These are phyloP conservation scores for Caenorhabditis doughertyi DNA, from an alignment of 2,888 invertebrate genomes.

Conservation along the genomic window DNA sequence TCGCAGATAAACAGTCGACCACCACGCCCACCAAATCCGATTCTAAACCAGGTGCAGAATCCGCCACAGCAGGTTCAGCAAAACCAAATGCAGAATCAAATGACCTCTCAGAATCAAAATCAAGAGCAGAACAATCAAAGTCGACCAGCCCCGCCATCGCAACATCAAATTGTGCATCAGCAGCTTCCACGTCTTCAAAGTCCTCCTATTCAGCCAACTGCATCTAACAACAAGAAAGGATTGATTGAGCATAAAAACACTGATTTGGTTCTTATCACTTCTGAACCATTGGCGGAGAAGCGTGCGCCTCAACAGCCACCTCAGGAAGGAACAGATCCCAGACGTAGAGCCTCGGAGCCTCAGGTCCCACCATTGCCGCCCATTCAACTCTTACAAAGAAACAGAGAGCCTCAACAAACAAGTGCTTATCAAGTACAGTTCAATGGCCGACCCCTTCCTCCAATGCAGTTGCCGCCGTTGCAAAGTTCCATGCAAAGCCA, in stretches of 20 bases:
- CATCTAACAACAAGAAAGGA: slow-evolving; percentile 29
- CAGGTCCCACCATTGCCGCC: slow-evolving; percentile 19
- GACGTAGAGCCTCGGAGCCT: slow-evolving; percentile 27
- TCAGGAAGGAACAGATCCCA: slow-evolving; percentile 5
- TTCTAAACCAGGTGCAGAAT: slow-evolving; percentile 43
- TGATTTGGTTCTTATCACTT: slow-evolving; percentile 48
- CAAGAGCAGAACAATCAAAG: not conserved
- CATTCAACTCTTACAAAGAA: slow-evolving; percentile 12
- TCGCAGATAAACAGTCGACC: not conserved
- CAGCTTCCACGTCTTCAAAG: slow-evolving; percentile 11
- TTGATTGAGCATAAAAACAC: slow-evolving; percentile 53
- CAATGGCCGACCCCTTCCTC: slow-evolving; percentile 31
- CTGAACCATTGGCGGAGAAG: slow-evolving; percentile 43
- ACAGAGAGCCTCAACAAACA: not conserved
- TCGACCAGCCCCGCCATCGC: not conserved
- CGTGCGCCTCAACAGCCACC: not conserved
- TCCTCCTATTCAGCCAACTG: not conserved
- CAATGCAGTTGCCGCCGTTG: slow-evolving; percentile 32
- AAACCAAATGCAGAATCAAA: slow-evolving; percentile 8
- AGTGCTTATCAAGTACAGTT: slow-evolving; percentile 39
- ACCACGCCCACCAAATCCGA: slow-evolving; percentile 36
- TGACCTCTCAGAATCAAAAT: slow-evolving; percentile 3
- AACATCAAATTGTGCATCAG: not conserved
- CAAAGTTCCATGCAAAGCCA: slow-evolving; percentile 8
- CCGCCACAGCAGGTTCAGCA: slow-evolving; percentile 49